phyloP scores from a whole-genome alignment of 2,888 invertebrate genomes.

The Callinectes sapidus region DNA sequence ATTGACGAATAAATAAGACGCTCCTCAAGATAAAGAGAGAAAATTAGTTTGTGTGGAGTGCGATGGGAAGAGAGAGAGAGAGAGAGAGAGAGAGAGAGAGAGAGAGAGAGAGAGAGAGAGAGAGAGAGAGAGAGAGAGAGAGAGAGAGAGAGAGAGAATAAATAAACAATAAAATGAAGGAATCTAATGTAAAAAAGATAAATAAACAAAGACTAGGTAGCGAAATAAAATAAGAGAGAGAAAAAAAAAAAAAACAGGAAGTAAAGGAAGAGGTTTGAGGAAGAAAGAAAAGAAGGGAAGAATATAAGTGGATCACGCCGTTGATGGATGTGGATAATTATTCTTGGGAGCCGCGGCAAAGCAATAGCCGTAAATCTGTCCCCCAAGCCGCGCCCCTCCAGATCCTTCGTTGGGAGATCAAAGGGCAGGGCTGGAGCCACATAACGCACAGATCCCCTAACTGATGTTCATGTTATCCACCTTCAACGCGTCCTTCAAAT shows the following conservation, averaged over 20 bases:
- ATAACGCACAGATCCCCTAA: neutral
- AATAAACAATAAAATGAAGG: neutral
- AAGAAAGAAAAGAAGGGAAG: neutral
- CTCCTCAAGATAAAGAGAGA: too few relatives aligned
- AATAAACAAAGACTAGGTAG: too few relatives aligned
- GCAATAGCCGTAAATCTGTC: neutral
- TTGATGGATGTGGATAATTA: neutral
- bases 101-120: too few relatives aligned
- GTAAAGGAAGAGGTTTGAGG: neutral
- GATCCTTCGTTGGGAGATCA: neutral
- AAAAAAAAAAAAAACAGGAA: neutral
- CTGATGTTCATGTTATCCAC: neutral
- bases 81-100: too few relatives aligned
- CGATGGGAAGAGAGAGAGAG: too few relatives aligned
- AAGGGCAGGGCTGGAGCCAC: neutral
- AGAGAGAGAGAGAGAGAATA: too few relatives aligned
- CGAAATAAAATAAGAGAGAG: neutral
- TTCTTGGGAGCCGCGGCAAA: neutral
- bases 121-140: too few relatives aligned
- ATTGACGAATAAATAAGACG: too few relatives aligned
- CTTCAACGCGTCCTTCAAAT: neutral
- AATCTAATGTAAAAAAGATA: too few relatives aligned
- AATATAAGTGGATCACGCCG: neutral
- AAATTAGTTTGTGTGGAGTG: too few relatives aligned
- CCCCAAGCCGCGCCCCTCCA: neutral